phyloP scores from a whole-genome alignment of 2,797 vertebrate species.

The Parotocinclus haroldoi region DNA sequence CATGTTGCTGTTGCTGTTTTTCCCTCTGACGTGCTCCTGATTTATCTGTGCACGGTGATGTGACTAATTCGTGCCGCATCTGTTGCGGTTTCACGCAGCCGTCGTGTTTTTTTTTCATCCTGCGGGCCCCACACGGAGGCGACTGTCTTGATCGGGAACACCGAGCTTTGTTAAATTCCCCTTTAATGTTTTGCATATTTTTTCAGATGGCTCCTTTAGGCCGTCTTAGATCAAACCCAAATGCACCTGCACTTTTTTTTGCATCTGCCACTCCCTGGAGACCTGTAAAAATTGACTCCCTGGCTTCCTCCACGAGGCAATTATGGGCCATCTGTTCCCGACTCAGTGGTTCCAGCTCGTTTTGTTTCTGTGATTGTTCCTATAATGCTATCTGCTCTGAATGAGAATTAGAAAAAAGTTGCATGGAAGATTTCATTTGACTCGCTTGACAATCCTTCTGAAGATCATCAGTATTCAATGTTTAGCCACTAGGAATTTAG shows the following conservation, averaged over 20 bases:
- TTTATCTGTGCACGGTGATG: slow-evolving; percentile 43
- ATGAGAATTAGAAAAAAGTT: slow-evolving; percentile 38
- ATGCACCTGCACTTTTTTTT: slow-evolving; percentile 78
- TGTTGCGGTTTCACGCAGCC: slow-evolving; percentile 56
- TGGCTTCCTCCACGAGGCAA: slow-evolving; percentile 81
- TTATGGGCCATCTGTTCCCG: slow-evolving; percentile 82
- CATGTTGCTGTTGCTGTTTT: slow-evolving; percentile 31
- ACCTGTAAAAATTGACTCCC: slow-evolving; percentile 84
- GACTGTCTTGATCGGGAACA: slow-evolving; percentile 44
- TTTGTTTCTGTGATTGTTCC: slow-evolving; percentile 82
- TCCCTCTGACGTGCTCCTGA: slow-evolving; percentile 34
- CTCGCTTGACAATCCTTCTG: slow-evolving; percentile 13
- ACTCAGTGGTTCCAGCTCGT: slow-evolving; percentile 80
- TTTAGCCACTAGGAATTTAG: slow-evolving; percentile 13
- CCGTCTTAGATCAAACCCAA: slow-evolving; percentile 80
- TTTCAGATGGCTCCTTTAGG: slow-evolving; percentile 72
- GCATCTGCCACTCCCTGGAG: slow-evolving; percentile 77
- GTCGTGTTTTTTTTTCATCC: slow-evolving; percentile 16
- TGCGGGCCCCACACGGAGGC: slow-evolving; percentile 53
- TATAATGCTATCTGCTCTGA: slow-evolving; percentile 72
- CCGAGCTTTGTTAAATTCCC: slow-evolving; percentile 55
- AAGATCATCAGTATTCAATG: slow-evolving; percentile 16
- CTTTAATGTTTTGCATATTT: slow-evolving; percentile 71
- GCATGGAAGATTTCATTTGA: slow-evolving; percentile 21
- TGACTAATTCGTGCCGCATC: slow-evolving; percentile 66